Evolutionary conservation across 2,888 invertebrate species (phyloP).

Genomic region (Nephrotoma guestfalica): DNA sequence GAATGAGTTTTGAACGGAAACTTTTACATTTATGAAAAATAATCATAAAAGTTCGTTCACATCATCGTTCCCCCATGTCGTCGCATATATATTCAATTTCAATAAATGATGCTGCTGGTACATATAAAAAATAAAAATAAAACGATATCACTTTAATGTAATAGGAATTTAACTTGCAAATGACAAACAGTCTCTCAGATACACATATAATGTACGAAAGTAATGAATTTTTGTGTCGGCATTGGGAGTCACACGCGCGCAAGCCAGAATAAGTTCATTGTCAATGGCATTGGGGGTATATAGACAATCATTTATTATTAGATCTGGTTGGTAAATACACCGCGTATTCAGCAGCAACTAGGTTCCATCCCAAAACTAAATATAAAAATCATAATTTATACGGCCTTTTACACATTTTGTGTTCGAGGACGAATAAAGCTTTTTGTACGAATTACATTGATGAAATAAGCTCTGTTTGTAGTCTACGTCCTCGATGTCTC

Average conservation of each 20-base stretch:
- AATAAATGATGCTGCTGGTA: background rate
- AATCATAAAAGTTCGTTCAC: background rate
- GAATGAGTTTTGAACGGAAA: background rate
- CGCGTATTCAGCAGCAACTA: too few species aligned
- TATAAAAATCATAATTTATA: too few species aligned
- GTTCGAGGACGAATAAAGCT: background rate
- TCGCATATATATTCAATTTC: background rate
- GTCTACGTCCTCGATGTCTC: background rate
- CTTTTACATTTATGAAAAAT: background rate
- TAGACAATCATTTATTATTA: too few species aligned
- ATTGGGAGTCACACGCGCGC: background rate
- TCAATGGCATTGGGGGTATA: too few species aligned
- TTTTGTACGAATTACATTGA: too few species aligned
- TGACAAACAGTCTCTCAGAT: background rate
- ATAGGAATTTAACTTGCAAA: background rate
- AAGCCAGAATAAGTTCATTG: background rate
- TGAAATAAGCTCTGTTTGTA: background rate
- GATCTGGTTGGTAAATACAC: too few species aligned
- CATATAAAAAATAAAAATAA: background rate
- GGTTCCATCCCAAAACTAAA: too few species aligned
- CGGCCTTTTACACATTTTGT: background rate
- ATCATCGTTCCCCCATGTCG: background rate
- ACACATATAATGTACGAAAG: background rate
- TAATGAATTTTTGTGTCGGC: background rate
- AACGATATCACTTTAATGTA: background rate